These are phyloP conservation scores for Caradrina kadenii DNA, from an alignment of 2,888 invertebrate genomes.

Conservation along the genomic window DNA sequence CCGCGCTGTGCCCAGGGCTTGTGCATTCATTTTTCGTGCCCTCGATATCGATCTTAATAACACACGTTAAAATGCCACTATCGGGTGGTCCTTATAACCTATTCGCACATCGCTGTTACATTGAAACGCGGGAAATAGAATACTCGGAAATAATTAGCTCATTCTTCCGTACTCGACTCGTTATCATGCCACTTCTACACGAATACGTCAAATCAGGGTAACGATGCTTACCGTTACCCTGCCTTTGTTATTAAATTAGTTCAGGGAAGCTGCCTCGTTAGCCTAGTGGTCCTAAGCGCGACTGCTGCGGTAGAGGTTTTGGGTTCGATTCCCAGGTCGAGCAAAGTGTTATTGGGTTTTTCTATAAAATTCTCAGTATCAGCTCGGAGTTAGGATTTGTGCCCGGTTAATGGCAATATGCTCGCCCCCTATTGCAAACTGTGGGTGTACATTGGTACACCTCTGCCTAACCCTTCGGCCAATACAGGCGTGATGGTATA, in stretches of 20 bases:
- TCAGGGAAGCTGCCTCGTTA: too few relatives aligned
- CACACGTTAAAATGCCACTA: slow-evolving; percentile 65
- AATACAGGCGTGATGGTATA: too few relatives aligned
- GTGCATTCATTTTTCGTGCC: slow-evolving; percentile 84
- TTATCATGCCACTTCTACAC: slow-evolving; percentile 56
- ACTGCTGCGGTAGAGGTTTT: too few relatives aligned
- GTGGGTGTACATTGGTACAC: too few relatives aligned
- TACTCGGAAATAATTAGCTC: slow-evolving; percentile 82
- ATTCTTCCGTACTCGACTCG: slow-evolving; percentile 71
- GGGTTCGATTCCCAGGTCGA: too few relatives aligned
- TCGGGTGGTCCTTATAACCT: slow-evolving; percentile 73
- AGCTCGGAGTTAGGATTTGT: too few relatives aligned
- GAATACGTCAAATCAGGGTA: slow-evolving; percentile 44
- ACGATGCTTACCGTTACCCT: slow-evolving; percentile 37
- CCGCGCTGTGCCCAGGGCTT: slow-evolving; percentile 74
- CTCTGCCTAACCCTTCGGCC: too few relatives aligned
- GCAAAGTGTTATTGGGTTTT: too few relatives aligned
- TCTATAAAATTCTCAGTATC: too few relatives aligned
- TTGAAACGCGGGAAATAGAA: slow-evolving; percentile 60
- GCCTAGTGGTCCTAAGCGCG: too few relatives aligned
- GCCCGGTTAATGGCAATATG: too few relatives aligned
- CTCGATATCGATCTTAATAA: slow-evolving; percentile 88
- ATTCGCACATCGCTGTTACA: slow-evolving; percentile 64
- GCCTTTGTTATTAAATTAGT: slow-evolving; percentile 31
- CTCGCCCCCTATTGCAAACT: too few relatives aligned